phyloP scores from a whole-genome alignment of 2,888 invertebrate species.

The Coelopa pilipes region DNA sequence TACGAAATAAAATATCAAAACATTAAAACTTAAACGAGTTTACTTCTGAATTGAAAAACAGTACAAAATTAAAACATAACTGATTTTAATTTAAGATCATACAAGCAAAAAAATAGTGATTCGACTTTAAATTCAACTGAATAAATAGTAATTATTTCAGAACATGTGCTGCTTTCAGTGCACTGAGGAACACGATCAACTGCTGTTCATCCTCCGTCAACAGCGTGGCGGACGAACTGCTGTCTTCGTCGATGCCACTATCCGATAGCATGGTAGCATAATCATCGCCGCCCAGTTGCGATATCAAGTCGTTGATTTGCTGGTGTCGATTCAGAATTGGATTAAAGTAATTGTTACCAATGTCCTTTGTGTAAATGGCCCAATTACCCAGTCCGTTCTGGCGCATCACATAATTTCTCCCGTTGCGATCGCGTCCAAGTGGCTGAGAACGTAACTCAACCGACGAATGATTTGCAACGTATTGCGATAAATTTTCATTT shows the following conservation, averaged over 20 bases:
- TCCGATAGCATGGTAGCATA: neutral
- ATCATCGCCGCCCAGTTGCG: neutral
- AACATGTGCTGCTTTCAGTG: conserved; percentile 1
- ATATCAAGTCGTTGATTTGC: conserved; percentile 10
- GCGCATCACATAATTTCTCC: neutral
- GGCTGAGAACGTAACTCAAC: conserved; percentile 6
- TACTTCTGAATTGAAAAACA: too few species aligned
- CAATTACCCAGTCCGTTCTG: neutral
- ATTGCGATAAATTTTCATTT: neutral
- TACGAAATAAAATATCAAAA: too few species aligned
- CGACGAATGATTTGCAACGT: neutral
- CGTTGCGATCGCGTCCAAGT: conserved; percentile 12
- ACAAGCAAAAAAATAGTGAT: too few species aligned
- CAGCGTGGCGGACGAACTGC: neutral
- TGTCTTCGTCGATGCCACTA: conserved; percentile 5
- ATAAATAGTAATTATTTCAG: neutral
- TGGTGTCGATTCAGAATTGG: neutral
- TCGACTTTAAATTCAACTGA: too few species aligned
- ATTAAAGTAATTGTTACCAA: neutral
- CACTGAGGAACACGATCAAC: conserved; percentile 20
- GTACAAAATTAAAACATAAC: too few species aligned
- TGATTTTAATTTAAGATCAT: too few species aligned
- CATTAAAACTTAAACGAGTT: too few species aligned
- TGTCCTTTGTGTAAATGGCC: neutral
- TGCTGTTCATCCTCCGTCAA: conserved; percentile 19